phyloP scores from a whole-genome alignment of 35 echinoderm and acorn worm species.

The Lytechinus pictus region DNA sequence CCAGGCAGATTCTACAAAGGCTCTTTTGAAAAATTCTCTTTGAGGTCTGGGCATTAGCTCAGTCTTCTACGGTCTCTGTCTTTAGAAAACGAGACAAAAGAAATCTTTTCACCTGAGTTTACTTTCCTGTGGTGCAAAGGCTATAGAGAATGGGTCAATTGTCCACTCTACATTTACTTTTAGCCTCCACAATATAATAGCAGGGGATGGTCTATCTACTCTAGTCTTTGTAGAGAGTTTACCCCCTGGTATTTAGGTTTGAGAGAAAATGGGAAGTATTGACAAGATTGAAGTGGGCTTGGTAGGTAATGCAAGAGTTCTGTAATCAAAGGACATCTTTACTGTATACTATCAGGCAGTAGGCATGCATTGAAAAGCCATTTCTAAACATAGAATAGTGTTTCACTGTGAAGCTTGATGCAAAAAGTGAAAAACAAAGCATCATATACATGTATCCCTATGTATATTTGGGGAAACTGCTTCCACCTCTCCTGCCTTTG shows the following conservation, averaged over 20 bases:
- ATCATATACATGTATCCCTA: not conserved
- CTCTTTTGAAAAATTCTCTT: not conserved
- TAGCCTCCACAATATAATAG: not conserved
- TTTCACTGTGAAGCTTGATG: not conserved
- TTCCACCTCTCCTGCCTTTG: no score
- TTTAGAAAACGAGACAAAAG: not conserved
- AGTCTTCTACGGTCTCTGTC: not conserved
- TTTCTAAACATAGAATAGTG: not conserved
- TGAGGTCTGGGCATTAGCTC: not conserved
- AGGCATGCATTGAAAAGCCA: not conserved
- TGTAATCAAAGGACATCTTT: not conserved
- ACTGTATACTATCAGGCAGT: not conserved
- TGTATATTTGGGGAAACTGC: no score
- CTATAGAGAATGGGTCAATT: not conserved
- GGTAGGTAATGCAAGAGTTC: not conserved
- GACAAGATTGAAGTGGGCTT: not conserved
- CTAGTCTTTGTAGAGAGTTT: not conserved
- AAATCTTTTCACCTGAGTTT: not conserved
- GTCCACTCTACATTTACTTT: not conserved
- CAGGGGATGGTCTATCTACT: not conserved
- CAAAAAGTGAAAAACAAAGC: not conserved
- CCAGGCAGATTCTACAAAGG: not conserved
- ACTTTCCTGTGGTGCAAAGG: not conserved
- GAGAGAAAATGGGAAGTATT: slow-evolving; percentile 11
- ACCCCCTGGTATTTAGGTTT: not conserved